phyloP scores from a whole-genome alignment of 2,113 vertebrate species.

The Vidua chalybeata region DNA sequence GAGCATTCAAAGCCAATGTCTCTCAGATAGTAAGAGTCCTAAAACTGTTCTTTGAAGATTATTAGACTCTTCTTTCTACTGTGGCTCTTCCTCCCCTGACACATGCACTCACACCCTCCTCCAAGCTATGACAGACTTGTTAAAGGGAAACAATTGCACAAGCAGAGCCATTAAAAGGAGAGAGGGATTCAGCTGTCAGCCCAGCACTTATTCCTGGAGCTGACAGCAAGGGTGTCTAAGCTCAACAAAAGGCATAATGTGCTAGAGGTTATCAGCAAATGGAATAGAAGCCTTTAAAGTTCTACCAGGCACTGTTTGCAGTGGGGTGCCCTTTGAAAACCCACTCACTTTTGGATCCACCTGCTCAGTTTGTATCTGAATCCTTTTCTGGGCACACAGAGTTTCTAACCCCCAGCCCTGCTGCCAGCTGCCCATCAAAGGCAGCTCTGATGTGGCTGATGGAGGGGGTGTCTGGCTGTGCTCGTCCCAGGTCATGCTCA shows the following conservation, averaged over 20 bases:
- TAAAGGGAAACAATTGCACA: constrained; percentile 9
- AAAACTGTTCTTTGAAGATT: neutral
- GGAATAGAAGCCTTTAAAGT: constrained; percentile 11
- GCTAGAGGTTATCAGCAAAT: constrained; percentile 33
- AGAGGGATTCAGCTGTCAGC: constrained; percentile 21
- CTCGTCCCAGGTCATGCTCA: neutral
- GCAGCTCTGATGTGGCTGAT: neutral
- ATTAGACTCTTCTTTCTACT: constrained; percentile 2
- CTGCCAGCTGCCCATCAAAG: neutral
- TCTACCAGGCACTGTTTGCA: neutral
- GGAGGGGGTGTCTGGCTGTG: neutral
- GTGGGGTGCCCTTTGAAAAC: constrained; percentile 29
- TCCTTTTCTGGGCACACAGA: neutral
- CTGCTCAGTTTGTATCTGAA: constrained; percentile 13
- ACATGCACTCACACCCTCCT: neutral
- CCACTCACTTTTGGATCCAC: neutral
- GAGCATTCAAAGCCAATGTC: neutral
- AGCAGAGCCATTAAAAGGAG: neutral
- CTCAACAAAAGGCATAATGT: constrained; percentile 23
- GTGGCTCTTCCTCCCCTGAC: neutral
- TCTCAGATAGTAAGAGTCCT: neutral
- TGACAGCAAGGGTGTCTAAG: constrained; percentile 13
- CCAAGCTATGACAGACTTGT: constrained; percentile 23
- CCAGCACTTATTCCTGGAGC: neutral
- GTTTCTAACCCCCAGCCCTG: neutral